Base-by-base conservation (phyloP, 2,113 vertebrate genomes). In the Mormyrus lacerda region DNA sequence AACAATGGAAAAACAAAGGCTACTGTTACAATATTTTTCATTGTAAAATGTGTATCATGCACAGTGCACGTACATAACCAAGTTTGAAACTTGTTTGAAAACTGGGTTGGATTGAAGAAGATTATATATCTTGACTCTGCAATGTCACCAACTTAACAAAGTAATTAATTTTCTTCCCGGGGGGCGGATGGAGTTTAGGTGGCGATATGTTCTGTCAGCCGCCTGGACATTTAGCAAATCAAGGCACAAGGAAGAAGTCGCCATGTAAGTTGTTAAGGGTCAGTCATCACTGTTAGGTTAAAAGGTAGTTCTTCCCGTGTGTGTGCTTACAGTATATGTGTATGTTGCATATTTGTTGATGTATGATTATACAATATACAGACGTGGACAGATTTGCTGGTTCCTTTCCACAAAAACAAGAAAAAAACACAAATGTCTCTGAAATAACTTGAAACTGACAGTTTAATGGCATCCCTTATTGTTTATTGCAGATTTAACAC, bases 291-390 rank as follows among this genome's bases (percentile, higher is more conserved):
- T 27, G 21, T 48, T 50, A 13, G 24, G 19, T 11, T 55, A 53
- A 42, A 58, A 10, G 84, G 44, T 50, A n/a, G 45, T 44, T 85
- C 15, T 35, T 19, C 17, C n/a, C 6, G 31, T 51, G 44, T 88
- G 19, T 89, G 82, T 61, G n/a, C 42, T 47, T 61, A n/a, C n/a
- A n/a, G n/a, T n/a, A 19, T 90, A 55, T 87, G 65, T 73, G 65
- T 24, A 24, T 73, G 69, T 58, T n/a, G 55, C 7, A n/a, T 61
- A n/a, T n/a, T 4, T 61, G 55, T 61, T 3, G 9, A 17, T 53
- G 51, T 53, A 17, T 53, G 51, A 13, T 10, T 53, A 17, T 53
- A 17, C 24, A 6, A 50, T 50, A 50, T 50, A 50, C 13, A 15
- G 13, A 50, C 48, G 0, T 50, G 0, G 48, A 50, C 48, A 50